Conservation (phyloP, 2,797 vertebrate species). For the Simalia tracyae region DNA sequence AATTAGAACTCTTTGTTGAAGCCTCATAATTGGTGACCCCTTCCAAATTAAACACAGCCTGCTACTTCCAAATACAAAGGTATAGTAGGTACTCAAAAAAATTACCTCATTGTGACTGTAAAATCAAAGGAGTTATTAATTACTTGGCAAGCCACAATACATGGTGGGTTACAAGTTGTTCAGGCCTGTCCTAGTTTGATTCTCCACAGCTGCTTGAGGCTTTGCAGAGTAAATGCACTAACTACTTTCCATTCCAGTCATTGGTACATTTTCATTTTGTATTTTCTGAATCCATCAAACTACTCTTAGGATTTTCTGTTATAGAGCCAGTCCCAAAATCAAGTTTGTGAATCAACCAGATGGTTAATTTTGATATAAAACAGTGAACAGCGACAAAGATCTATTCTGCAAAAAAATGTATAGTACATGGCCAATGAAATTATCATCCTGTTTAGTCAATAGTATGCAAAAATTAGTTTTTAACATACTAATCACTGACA, state of each 20-base stretch:
- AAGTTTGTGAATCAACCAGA: neutral
- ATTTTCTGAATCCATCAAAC: neutral
- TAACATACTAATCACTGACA: neutral
- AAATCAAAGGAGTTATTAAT: neutral
- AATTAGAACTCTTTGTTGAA: neutral
- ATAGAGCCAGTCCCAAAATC: neutral
- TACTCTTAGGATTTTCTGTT: neutral
- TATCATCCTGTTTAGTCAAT: conserved; percentile 29
- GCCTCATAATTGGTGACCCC: neutral
- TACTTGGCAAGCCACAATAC: neutral
- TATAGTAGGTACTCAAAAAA: neutral
- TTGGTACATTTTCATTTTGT: too few relatives aligned
- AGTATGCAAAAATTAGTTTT: conserved; percentile 14
- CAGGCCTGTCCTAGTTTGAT: neutral
- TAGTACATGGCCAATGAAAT: conserved; percentile 46
- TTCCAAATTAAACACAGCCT: neutral
- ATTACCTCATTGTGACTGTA: neutral
- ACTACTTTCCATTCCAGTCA: neutral
- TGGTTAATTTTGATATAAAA: conserved; percentile 61
- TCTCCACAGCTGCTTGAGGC: neutral
- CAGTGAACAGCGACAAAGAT: conserved; percentile 42
- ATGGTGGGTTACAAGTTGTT: neutral
- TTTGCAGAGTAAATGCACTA: neutral
- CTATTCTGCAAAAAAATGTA: conserved; percentile 37
- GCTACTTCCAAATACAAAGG: conserved; percentile 45